Percentiles rank a stretch among this genome's conserved stretches.
phyloP scores from a whole-genome alignment of 2,888 invertebrate species.

The Chalcis sispes region DNA sequence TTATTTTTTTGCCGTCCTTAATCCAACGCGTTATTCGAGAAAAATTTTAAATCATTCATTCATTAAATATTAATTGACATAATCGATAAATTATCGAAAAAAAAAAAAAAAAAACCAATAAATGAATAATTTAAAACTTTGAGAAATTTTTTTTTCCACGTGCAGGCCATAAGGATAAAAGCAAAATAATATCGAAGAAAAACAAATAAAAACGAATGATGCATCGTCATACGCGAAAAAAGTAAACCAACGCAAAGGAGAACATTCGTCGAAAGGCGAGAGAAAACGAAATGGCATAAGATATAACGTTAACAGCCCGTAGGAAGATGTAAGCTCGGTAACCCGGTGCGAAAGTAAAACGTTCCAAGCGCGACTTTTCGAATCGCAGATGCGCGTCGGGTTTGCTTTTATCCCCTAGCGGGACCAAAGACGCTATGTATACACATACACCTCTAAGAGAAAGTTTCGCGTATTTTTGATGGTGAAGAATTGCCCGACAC shows the following conservation, averaged over 20 bases:
- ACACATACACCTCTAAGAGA: not conserved
- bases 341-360: not conserved
- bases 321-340: not conserved
- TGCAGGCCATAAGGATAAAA: too few species aligned
- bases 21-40: too few species aligned
- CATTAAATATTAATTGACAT: too few species aligned
- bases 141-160: too few species aligned
- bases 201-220: too few species aligned
- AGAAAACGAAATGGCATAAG: not conserved
- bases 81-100: too few species aligned
- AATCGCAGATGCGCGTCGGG: slow-evolving; percentile 17
- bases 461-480: slow-evolving; percentile 51
- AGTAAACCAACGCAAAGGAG: not conserved
- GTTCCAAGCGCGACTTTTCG: slow-evolving; percentile 4
- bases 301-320: too few species aligned
- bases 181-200: too few species aligned
- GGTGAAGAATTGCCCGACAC: slow-evolving; percentile 34
- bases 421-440: not conserved
- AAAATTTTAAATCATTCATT: too few species aligned
- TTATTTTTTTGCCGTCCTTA: too few species aligned
- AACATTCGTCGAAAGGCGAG: not conserved
- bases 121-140: too few species aligned
- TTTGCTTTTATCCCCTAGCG: not conserved
- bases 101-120: too few species aligned
- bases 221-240: not conserved